A percentile compares a stretch with the other conserved stretches of the same genome.
Conservation (phyloP, 1,140 invertebrate species). For the Ceratitis capitata region DNA sequence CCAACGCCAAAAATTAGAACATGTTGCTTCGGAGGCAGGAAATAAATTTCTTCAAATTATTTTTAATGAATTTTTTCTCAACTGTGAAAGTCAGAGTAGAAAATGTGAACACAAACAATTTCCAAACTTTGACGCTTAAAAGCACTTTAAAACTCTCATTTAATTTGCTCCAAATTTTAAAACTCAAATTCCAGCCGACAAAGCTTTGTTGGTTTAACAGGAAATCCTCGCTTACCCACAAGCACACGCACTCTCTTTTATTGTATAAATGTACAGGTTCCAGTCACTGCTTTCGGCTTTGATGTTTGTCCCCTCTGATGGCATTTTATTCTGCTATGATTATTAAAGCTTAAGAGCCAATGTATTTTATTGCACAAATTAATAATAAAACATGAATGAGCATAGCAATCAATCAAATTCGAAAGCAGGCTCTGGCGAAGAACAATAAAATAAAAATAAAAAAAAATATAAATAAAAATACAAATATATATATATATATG, state of each 20-base stretch:
- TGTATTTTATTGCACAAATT: slow-evolving; percentile 27
- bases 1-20: too few species aligned
- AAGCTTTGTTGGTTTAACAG: not conserved
- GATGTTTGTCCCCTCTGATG: not conserved
- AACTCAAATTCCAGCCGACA: not conserved
- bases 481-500: not conserved
- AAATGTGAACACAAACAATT: not conserved
- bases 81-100: too few species aligned
- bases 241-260: not conserved
- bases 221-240: not conserved
- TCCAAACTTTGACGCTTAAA: not conserved
- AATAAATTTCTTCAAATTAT: too few species aligned
- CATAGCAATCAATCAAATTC: slow-evolving; percentile 4
- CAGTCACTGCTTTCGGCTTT: not conserved
- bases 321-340: not conserved
- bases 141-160: not conserved
- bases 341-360: not conserved
- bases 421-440: not conserved
- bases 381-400: not conserved
- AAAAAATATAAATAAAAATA: not conserved
- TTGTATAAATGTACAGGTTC: not conserved
- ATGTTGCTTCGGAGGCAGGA: too few species aligned
- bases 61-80: too few species aligned
- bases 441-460: not conserved
- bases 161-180: not conserved